A percentile compares a stretch with the other conserved stretches of the same genome.
Evolutionary conservation across 2,888 invertebrate species (phyloP).

Genomic region (Corbicula japonica): DNA sequence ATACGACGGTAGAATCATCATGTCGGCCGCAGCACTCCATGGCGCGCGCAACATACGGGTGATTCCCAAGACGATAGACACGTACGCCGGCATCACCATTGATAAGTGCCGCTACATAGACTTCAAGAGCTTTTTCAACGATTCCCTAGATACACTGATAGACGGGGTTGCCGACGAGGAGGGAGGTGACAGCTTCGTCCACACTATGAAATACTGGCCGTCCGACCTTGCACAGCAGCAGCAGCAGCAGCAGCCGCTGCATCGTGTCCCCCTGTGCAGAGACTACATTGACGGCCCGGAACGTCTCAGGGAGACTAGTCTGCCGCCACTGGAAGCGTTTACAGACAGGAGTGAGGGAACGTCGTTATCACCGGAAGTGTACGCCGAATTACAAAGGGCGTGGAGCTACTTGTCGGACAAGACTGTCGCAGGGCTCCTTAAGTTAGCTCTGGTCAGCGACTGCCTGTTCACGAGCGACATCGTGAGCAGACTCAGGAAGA

Average conservation of each 20-base stretch:
- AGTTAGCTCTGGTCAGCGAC: conserved; percentile 1
- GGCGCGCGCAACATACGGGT: conserved; percentile 1
- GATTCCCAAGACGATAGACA: conserved; percentile 15
- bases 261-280: conserved; percentile 2
- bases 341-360: conserved; percentile 11
- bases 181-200: conserved; percentile 3
- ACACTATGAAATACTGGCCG: conserved; percentile 1
- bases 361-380: neutral
- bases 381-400: neutral
- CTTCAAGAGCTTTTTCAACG: conserved; percentile 16
- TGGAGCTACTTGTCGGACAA: conserved; percentile 1
- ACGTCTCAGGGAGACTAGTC: neutral
- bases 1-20: conserved; percentile 17
- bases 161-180: neutral
- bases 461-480: conserved; percentile 21
- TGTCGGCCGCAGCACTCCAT: neutral
- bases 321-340: conserved; percentile 21
- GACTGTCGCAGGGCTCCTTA: conserved; percentile 12
- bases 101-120: conserved; percentile 7
- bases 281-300: conserved; percentile 18
- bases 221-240: neutral
- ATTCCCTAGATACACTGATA: neutral
- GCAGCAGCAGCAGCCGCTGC: neutral
- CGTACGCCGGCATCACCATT: conserved; percentile 11
- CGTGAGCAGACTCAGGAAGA: conserved; percentile 13